phyloP scores from a whole-genome alignment of 2,113 vertebrate genomes.

The Callipepla squamata region DNA sequence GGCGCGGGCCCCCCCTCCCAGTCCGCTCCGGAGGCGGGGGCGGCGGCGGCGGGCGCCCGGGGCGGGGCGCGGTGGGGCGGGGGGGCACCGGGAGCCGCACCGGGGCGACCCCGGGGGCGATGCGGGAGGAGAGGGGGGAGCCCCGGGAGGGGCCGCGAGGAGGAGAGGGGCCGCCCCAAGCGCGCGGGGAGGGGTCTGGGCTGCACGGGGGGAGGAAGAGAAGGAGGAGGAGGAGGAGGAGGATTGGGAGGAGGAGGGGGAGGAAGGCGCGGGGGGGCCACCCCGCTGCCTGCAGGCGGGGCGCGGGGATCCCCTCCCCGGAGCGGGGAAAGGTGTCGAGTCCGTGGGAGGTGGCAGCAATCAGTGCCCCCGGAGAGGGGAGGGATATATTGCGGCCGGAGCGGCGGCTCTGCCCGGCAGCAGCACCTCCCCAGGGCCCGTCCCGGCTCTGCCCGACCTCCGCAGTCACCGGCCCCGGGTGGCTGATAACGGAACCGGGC shows the following conservation, averaged over 20 bases:
- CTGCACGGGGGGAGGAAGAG: not conserved
- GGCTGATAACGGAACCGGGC: not conserved
- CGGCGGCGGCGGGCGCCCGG: constrained; percentile 12
- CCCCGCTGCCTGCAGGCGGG: too few relatives aligned
- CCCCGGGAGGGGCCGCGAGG: not conserved
- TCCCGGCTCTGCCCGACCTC: not conserved
- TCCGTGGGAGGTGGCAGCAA: not conserved
- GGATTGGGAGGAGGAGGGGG: too few relatives aligned
- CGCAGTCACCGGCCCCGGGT: not conserved
- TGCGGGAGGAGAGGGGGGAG: not conserved
- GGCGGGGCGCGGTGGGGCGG: not conserved
- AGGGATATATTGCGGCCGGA: not conserved
- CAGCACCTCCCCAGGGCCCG: not conserved
- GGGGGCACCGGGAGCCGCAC: not conserved
- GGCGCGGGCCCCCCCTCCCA: constrained; percentile 3
- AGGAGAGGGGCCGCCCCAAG: not conserved
- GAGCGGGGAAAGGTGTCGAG: not conserved
- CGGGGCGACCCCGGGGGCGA: not conserved
- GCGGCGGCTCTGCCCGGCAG: not conserved
- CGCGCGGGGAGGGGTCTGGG: not conserved
- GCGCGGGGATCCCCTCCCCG: not conserved
- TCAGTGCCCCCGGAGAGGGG: not conserved
- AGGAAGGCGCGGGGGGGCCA: not conserved
- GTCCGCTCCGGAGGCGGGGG: constrained; percentile 4
- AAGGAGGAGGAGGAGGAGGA: not conserved